These are phyloP conservation scores for Anastrepha obliqua DNA, from an alignment of 1,140 invertebrate species.

Conservation along the genomic window DNA sequence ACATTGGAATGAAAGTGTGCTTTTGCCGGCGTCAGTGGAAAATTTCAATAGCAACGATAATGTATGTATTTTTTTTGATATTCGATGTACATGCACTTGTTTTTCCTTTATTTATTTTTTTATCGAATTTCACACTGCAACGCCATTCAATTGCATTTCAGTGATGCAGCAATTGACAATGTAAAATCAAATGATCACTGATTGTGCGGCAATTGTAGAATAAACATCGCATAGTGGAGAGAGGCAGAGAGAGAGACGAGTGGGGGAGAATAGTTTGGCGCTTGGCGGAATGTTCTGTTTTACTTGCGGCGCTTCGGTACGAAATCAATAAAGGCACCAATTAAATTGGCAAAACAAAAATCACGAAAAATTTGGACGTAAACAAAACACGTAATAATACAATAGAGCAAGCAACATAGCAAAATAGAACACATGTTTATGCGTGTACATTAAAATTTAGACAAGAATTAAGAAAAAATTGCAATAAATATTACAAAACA, in stretches of 20 bases:
- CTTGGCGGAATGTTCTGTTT: neutral
- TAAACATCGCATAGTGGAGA: neutral
- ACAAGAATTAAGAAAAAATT: too few species aligned
- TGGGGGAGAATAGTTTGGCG: neutral
- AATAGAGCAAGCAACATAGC: too few species aligned
- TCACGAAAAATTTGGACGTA: neutral
- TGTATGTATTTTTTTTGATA: neutral
- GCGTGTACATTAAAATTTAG: too few species aligned
- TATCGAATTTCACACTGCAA: neutral
- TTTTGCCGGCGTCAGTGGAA: conserved; percentile 33
- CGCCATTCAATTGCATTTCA: neutral
- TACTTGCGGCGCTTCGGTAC: neutral
- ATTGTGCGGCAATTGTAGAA: neutral
- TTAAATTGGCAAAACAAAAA: neutral
- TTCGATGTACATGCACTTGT: neutral
- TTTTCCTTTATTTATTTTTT: neutral
- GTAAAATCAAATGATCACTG: conserved; percentile 34
- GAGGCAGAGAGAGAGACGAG: neutral
- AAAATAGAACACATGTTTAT: too few species aligned
- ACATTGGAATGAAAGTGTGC: neutral
- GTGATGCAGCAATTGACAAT: neutral
- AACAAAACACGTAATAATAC: neutral
- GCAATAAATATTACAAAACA: too few species aligned
- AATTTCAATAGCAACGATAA: neutral
- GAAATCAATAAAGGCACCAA: conserved; percentile 10